A percentile compares a stretch with the other conserved stretches of the same genome.
These are phyloP conservation scores for Campaea margaritaria DNA, from an alignment of 2,888 invertebrate species.

Conservation along the genomic window DNA sequence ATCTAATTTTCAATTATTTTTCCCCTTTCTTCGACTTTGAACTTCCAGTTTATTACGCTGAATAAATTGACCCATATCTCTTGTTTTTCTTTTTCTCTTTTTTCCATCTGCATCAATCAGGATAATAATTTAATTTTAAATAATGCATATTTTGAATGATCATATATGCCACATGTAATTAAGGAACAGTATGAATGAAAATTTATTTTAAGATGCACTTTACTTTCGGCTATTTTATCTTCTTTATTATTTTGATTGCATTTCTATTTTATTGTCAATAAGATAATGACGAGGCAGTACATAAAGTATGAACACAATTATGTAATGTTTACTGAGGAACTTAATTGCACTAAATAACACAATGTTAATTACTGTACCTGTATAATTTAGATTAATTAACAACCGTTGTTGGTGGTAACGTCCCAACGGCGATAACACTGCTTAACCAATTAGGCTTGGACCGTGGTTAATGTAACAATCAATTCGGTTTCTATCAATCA, in stretches of 20 bases:
- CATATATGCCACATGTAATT: slow-evolving; percentile 52
- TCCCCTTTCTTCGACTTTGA: slow-evolving; percentile 63
- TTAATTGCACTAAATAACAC: slow-evolving; percentile 77
- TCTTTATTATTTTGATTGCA: slow-evolving; percentile 70
- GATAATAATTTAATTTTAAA: slow-evolving; percentile 54
- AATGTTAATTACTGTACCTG: slow-evolving; percentile 65
- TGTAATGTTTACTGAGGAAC: slow-evolving; percentile 64
- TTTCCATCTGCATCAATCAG: slow-evolving; percentile 66
- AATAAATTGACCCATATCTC: slow-evolving; percentile 60
- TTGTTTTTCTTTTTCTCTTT: slow-evolving; percentile 59
- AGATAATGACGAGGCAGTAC: slow-evolving; percentile 71
- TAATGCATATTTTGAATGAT: slow-evolving; percentile 72
- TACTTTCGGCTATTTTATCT: slow-evolving; percentile 73
- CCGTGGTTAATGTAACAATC: slow-evolving; percentile 39
- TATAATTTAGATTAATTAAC: slow-evolving; percentile 70
- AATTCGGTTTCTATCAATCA: slow-evolving; percentile 34
- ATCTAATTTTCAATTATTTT: slow-evolving; percentile 70
- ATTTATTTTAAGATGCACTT: slow-evolving; percentile 68
- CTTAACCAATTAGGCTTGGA: slow-evolving; percentile 69
- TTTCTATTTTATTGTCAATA: slow-evolving; percentile 55
- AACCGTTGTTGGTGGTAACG: slow-evolving; percentile 72
- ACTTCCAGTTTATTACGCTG: slow-evolving; percentile 60
- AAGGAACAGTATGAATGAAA: slow-evolving; percentile 63
- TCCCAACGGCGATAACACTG: slow-evolving; percentile 80
- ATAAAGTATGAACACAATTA: slow-evolving; percentile 72